Base-by-base conservation (phyloP, 2,888 invertebrate species). In the Ptycholaimellus sp. region DNA sequence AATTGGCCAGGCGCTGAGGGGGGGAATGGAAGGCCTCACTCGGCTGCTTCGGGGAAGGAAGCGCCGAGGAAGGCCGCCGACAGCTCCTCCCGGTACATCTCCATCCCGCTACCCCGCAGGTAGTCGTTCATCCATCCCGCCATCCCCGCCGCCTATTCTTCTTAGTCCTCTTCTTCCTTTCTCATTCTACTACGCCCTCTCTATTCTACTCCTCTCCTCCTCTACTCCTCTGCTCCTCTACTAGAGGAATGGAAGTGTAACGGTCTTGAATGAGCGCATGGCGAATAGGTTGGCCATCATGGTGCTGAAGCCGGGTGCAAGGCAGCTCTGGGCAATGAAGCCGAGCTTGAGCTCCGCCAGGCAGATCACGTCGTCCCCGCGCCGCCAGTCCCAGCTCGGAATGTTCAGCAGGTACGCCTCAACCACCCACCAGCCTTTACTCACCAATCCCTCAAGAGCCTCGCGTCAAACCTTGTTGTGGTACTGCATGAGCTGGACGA, bases 91-190 rank as follows among this genome's bases (percentile, higher is more conserved):
- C 93, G 96, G 73, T 96, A 96, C 54, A 56, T 56, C 76, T 93
- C 93, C 74, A 90, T 90, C 68, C 93, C 93, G 62, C 93, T 93
- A 67, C 93, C 93, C 70, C 93, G 81, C 67, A 96, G 80, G 72
- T 96, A 96, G 75, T 96, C 93, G 72, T 90, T 93, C 76, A 93
- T 83, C 93, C 93, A 96, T 66, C 82, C 80, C 70, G 87, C 85
- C 68, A 83, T 87, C 70, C 83, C 82, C 68, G 83, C 82, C 68
- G 83, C 83, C 85, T 87, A n/a, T n/a, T n/a, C n/a, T n/a, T n/a
- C n/a, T n/a, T n/a, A n/a, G n/a, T n/a, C n/a, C n/a, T n/a, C n/a
- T n/a, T n/a, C n/a, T n/a, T n/a, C n/a, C n/a, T n/a, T n/a, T n/a
- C n/a, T n/a, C n/a, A n/a, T n/a, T n/a, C n/a, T n/a, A n/a, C n/a